Percentiles rank a stretch among this genome's conserved stretches.
Conservation (phyloP, 2,113 vertebrate genomes). For the Aegithalos caudatus region DNA sequence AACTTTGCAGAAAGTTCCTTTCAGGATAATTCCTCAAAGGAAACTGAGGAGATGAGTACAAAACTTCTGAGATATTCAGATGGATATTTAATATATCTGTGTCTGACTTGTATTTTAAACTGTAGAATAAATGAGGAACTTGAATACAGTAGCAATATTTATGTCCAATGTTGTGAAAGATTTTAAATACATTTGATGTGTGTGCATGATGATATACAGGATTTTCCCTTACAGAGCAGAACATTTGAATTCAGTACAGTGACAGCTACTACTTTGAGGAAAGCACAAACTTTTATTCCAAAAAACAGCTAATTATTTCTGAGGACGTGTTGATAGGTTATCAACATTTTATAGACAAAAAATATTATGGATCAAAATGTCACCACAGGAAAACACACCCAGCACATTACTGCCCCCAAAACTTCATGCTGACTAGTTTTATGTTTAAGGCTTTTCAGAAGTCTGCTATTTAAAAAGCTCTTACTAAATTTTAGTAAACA, state of each 20-base stretch:
- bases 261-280: background rate
- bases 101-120: background rate
- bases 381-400: background rate
- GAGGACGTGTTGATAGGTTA: background rate
- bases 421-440: background rate
- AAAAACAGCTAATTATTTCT: background rate
- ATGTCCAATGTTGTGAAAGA: background rate
- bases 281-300: background rate
- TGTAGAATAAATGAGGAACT: background rate
- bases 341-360: background rate
- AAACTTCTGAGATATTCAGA: background rate
- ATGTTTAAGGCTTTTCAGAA: background rate
- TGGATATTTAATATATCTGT: background rate
- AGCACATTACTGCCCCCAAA: background rate
- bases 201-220: background rate
- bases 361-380: background rate
- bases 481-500: background rate
- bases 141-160: background rate
- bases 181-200: rapidly evolving
- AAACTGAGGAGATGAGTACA: background rate
- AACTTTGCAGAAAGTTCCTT: background rate
- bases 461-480: background rate
- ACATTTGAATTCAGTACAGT: background rate
- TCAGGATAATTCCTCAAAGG: background rate
- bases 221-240: background rate